Evolutionary conservation across 2,888 invertebrate species (phyloP), one percentile per base, ranked within the genome.

Genomic region (Boloria selene): DNA sequence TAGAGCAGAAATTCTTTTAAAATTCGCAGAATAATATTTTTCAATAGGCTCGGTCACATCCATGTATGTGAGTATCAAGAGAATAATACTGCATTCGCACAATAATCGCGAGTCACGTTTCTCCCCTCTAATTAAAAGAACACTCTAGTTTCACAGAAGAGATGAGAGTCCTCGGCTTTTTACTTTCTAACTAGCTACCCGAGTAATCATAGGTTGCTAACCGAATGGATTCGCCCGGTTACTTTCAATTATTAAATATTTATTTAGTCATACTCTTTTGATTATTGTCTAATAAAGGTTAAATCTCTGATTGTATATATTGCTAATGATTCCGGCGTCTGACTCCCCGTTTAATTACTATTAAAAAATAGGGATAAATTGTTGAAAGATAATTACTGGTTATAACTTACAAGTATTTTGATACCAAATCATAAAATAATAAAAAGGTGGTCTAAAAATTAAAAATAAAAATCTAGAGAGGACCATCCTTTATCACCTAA

Each of bases 141-240:
- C 52, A 52, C 64, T 59, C 64, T 26, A 51, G 58, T 64, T 51
- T 52, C 59, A 59, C 59, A 47, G 47, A 51, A 59, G 38, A 64
- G 59, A 64, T 45, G 52, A 64, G 59, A 53, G 59, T 58, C 52
- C 64, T 64, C 58, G 47, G 52, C 26, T 64, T 58, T 64, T 59
- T 64, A 58, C 64, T 59, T 52, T 59, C 64, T 52, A 64, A 64
- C 64, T 64, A 59, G 64, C 58, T 56, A 50, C 64, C 64, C 64
- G 58, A 49, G 52, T 53, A 52, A 64, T 59, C 64, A 59, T 59
- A 31, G 38, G 17, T 17, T 49, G 59, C 63, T 51, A 64, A 58
- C 55, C 64, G 64, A 64, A 58, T 63, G 49, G 38, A 55, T 49
- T 63, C 56, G 44, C 22, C 45, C n/a, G 22, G 45, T 26, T 56